Conservation (phyloP, 2,797 vertebrate genomes). For the Neosilurus hyrtlii region DNA sequence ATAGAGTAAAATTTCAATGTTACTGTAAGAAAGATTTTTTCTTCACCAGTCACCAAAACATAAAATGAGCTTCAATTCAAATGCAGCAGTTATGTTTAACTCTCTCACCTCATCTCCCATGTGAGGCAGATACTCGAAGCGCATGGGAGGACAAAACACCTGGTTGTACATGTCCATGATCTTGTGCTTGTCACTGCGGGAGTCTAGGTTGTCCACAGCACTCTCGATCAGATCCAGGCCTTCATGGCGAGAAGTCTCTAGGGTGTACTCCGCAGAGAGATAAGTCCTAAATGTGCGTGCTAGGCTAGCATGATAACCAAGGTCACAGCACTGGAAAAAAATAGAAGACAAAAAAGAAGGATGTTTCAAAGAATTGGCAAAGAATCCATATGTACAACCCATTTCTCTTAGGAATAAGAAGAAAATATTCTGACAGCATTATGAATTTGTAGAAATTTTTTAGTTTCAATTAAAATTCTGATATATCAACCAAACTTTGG, state of each 20-base stretch:
- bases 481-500: neutral
- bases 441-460: neutral
- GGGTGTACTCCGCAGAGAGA: conserved; percentile 95
- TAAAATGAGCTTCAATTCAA: neutral
- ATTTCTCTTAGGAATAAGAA: neutral
- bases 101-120: conserved; percentile 93
- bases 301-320: conserved; percentile 93
- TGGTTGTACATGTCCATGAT: conserved; percentile 95
- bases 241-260: conserved; percentile 95
- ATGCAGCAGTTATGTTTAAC: neutral
- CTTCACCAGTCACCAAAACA: no score
- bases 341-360: conserved; percentile 14
- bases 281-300: conserved; percentile 94
- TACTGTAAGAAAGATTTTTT: neutral
- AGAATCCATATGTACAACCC: neutral
- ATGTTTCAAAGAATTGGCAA: conserved; percentile 6
- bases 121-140: conserved; percentile 97
- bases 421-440: neutral
- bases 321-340: conserved; percentile 84
- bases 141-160: conserved; percentile 93
- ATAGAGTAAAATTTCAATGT: neutral
- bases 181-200: conserved; percentile 93
- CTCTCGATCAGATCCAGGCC: conserved; percentile 92
- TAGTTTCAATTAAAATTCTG: neutral
- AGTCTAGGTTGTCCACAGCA: conserved; percentile 90